phyloP scores from a whole-genome alignment of 2,113 vertebrate genomes.

The Leucoraja erinaceus region DNA sequence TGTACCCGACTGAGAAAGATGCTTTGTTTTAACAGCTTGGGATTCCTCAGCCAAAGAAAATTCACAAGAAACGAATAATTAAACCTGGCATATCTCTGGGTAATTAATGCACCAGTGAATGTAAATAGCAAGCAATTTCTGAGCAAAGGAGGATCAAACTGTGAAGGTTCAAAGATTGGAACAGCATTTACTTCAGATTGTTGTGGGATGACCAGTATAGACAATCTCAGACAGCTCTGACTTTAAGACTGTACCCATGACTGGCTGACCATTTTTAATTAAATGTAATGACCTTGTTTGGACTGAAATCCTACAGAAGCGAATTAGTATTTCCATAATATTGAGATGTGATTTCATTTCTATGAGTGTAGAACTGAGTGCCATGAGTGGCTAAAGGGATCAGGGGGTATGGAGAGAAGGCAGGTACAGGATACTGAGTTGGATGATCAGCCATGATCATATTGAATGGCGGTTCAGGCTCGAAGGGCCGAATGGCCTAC shows the following conservation, averaged over 20 bases:
- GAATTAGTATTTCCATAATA: neutral
- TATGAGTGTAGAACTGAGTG: neutral
- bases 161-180: neutral
- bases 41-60: neutral
- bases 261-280: neutral
- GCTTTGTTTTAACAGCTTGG: neutral
- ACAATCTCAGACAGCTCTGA: neutral
- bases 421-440: too few relatives aligned
- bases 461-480: too few relatives aligned
- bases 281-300: neutral
- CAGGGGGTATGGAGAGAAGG: too few relatives aligned
- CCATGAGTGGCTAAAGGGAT: too few relatives aligned
- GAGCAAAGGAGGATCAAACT: too few relatives aligned
- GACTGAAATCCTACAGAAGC: neutral
- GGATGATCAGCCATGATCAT: too few relatives aligned
- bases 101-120: neutral
- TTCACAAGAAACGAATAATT: neutral
- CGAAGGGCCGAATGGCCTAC: too few relatives aligned
- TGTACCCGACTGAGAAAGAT: neutral
- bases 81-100: neutral
- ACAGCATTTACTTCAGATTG: neutral
- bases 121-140: too few relatives aligned
- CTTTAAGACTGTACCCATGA: neutral
- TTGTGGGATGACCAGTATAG: neutral
- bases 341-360: neutral